Conservation (phyloP, 2,888 invertebrate genomes). For the Caenorhabditis zanzibari region DNA sequence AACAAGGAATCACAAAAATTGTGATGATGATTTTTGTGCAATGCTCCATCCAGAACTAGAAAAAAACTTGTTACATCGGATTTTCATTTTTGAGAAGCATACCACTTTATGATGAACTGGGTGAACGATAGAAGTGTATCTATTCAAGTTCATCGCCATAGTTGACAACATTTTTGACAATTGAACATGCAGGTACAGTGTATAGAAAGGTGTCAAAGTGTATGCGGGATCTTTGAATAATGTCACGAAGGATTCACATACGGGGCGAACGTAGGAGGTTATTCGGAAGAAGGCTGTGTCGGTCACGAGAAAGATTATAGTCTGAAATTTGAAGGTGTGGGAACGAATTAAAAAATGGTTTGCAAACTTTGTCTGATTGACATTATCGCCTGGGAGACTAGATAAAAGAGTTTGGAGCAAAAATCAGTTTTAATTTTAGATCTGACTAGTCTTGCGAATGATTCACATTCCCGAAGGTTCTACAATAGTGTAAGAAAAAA, state of each 20-base stretch:
- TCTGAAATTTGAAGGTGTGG: no score
- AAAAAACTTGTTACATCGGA: neutral
- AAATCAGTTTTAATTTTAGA: neutral
- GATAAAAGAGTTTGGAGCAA: no score
- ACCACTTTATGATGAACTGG: slow-evolving; percentile 51
- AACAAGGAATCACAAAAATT: neutral
- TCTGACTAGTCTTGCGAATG: neutral
- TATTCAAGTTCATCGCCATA: slow-evolving; percentile 40
- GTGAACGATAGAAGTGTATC: slow-evolving; percentile 46
- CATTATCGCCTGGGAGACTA: no score
- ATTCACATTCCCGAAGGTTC: neutral
- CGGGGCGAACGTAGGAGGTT: slow-evolving; percentile 42
- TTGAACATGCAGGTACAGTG: slow-evolving; percentile 35
- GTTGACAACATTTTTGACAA: slow-evolving; percentile 48
- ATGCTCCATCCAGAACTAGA: slow-evolving; percentile 14
- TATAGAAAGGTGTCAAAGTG: slow-evolving; percentile 44
- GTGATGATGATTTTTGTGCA: neutral
- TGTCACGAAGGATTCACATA: slow-evolving; percentile 29
- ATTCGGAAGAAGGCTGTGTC: slow-evolving; percentile 29
- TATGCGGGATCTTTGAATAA: slow-evolving; percentile 15
- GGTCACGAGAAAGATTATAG: slow-evolving; percentile 26
- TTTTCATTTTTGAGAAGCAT: neutral
- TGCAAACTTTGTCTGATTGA: no score
- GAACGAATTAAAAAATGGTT: no score
- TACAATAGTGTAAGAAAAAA: no score